Conservation (phyloP, 2,888 invertebrate genomes). For the Cataglyphis cursor region DNA sequence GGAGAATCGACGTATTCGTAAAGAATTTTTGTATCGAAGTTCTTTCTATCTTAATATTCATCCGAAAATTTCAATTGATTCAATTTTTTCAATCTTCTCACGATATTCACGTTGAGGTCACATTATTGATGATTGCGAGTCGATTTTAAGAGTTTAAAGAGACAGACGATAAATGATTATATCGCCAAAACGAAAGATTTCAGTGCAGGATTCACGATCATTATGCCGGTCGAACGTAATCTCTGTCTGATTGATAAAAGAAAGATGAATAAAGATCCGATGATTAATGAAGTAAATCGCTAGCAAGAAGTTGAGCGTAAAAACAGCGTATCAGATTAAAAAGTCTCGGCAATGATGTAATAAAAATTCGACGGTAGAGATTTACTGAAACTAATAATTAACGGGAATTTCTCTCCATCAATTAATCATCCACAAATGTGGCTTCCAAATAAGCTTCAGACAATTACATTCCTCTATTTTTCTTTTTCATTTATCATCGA, state of each 20-base stretch:
- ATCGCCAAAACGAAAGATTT: background rate
- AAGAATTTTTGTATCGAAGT: background rate
- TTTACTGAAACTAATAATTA: constrained; percentile 11
- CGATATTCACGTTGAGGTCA: constrained; percentile 1
- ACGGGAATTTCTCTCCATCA: background rate
- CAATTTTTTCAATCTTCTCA: background rate
- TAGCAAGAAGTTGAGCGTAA: constrained; percentile 1
- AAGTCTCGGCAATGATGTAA: constrained; percentile 9
- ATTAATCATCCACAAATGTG: constrained; percentile 3
- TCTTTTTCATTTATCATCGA: background rate
- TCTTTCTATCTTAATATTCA: background rate
- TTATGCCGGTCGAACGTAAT: background rate
- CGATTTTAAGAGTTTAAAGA: background rate
- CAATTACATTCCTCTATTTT: background rate
- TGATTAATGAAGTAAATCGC: constrained; percentile 36
- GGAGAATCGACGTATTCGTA: constrained; percentile 47
- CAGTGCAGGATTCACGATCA: background rate
- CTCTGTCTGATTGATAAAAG: constrained; percentile 34
- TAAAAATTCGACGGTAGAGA: background rate
- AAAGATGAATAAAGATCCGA: background rate
- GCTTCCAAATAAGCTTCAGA: background rate
- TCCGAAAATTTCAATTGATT: background rate
- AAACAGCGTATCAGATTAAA: constrained; percentile 4
- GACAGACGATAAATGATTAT: background rate
- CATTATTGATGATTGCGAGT: constrained; percentile 12